A percentile compares a stretch with the other conserved stretches of the same genome.
Conservation (phyloP, 2,113 vertebrate species). For the Poeciliopsis retropinna region DNA sequence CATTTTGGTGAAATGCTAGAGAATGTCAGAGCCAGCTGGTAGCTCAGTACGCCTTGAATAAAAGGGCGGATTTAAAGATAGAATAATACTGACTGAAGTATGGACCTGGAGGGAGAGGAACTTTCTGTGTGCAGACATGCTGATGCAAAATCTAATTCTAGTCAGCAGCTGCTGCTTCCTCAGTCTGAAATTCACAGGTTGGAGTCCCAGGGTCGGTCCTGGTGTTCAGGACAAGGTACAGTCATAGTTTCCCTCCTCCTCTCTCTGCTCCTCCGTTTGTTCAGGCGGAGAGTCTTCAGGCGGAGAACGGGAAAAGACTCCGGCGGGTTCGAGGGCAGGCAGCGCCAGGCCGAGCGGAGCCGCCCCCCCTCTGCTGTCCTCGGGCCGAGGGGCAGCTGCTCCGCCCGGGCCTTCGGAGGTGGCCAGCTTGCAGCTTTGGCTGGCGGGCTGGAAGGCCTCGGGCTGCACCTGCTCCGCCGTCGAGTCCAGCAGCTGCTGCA, state of each 20-base stretch:
- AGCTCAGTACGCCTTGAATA: conserved; percentile 15
- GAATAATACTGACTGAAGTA: conserved; percentile 71
- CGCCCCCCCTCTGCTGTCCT: conserved; percentile 83
- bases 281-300: conserved; percentile 83
- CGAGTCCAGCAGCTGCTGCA: conserved; percentile 88
- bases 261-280: conserved; percentile 79
- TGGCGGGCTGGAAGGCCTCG: conserved; percentile 88
- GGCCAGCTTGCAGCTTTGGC: conserved; percentile 80
- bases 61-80: conserved; percentile 30
- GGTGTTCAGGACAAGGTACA: conserved; percentile 88
- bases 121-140: conserved; percentile 14
- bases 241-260: conserved; percentile 90
- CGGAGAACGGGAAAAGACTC: conserved; percentile 67
- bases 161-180: conserved; percentile 28
- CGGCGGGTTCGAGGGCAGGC: conserved; percentile 79
- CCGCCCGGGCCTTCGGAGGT: conserved; percentile 72
- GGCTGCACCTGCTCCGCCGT: conserved; percentile 86
- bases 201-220: conserved; percentile 21
- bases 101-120: conserved; percentile 51
- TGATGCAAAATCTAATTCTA: conserved; percentile 35
- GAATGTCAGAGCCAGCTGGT: conserved; percentile 1
- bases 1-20: conserved; percentile 26
- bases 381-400: conserved; percentile 74
- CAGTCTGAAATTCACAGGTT: conserved; percentile 37
- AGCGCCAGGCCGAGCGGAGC: conserved; percentile 74